Percentiles rank a stretch among this genome's conserved stretches.
Evolutionary conservation across 1,140 invertebrate genomes (phyloP).

Genomic region (Plectrocnemia conspersa): DNA sequence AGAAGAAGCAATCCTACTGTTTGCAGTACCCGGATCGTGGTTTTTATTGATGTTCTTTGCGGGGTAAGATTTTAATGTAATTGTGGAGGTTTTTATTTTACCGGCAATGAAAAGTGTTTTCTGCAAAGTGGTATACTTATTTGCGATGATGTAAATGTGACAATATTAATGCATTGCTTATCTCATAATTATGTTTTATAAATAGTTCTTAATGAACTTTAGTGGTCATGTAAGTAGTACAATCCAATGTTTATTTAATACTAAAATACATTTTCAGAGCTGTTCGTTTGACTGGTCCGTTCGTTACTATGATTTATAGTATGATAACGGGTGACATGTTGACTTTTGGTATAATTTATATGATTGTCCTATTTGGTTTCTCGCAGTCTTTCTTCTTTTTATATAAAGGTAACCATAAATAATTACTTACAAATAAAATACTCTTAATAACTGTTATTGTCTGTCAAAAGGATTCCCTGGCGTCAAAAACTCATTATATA

Average conservation of each 20-base stretch:
- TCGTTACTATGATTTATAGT: slow-evolving; percentile 97
- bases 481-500: slow-evolving; percentile 71
- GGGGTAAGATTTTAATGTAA: too few species aligned
- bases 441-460: neutral
- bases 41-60: slow-evolving; percentile 98
- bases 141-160: too few species aligned
- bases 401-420: slow-evolving; percentile 62
- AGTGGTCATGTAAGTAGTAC: too few species aligned
- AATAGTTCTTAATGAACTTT: too few species aligned
- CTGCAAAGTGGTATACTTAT: too few species aligned
- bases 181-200: too few species aligned
- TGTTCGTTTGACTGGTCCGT: slow-evolving; percentile 88
- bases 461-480: slow-evolving; percentile 65
- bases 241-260: too few species aligned
- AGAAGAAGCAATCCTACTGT: slow-evolving; percentile 88
- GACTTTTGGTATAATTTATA: slow-evolving; percentile 94
- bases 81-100: too few species aligned
- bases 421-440: neutral
- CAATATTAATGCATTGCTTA: too few species aligned
- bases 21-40: slow-evolving; percentile 93
- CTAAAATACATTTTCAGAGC: slow-evolving; percentile 63
- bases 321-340: slow-evolving; percentile 98
- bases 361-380: slow-evolving; percentile 89
- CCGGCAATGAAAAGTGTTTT: too few species aligned
- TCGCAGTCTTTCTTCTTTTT: slow-evolving; percentile 96